Evolutionary conservation across 2,797 vertebrate species (phyloP), one percentile per base, ranked within the genome.

Genomic region (Brachyrhaphis roseni): DNA sequence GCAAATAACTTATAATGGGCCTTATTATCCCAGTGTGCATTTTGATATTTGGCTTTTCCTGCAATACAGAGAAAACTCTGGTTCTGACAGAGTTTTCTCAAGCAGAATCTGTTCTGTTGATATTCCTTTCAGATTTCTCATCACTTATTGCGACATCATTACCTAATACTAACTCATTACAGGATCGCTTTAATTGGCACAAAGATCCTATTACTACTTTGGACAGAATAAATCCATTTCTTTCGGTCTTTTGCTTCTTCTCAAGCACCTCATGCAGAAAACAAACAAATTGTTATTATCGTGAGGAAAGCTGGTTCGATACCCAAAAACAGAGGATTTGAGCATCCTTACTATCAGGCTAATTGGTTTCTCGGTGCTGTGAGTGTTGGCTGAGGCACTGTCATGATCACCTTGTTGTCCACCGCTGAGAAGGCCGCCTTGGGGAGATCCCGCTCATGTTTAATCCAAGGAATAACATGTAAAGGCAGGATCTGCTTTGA

Each of bases 401-500:
- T 45, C 31, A 2, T 78, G 57, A 86, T 62, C 3, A 47, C 59
- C 45, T 79, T 81, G 28, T 79, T 83, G 74, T 55, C 20, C 74
- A 70, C 31, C 75, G 53, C 75, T 26, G 57, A 75, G 51, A 70
- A 55, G 36, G 4, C 34, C 18, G 55, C 85, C 82, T 71, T 41
- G 34, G 59, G 85, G 74, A 0, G 26, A 74, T 80, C 83, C 74
- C 79, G 81, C 46, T 88, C 72, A 77, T 16, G 82, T 80, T 88
- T 62, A 81, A 81, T 78, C 75, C 13, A n/a, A 53, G 82, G 26
- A 78, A 47, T 53, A 79, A 79, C 78, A 87, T 83, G 74, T 75
- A 74, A 59, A 86, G 80, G 85, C 87, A 79, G 59, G 74, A 93
- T 89, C n/a, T 43, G 45, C 1, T 72, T 74, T 83, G 90, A 91